A percentile compares a stretch with the other conserved stretches of the same genome.
Conservation (phyloP, 2,113 vertebrate genomes). For the Alligator sinensis region DNA sequence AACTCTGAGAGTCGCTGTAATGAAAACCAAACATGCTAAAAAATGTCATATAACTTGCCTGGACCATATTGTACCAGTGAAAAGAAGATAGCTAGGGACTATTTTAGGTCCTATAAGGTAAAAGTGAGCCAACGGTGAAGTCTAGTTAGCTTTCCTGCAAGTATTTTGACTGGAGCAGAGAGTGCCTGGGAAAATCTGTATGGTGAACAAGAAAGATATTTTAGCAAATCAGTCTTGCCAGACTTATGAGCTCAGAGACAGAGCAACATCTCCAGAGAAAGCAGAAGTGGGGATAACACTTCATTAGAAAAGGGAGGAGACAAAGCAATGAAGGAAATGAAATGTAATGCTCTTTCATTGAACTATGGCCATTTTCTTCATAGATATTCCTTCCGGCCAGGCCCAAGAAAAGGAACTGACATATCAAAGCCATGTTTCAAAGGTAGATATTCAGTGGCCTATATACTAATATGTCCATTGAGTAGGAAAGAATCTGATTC, state of each 20-base stretch:
- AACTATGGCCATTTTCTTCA: background rate
- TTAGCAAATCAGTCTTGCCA: background rate
- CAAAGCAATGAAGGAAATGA: background rate
- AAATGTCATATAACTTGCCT: constrained; percentile 38
- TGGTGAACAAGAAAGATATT: background rate
- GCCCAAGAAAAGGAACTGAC: background rate
- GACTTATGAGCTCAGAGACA: background rate
- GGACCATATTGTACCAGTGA: background rate
- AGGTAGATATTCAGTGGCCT: background rate
- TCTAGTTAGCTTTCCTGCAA: constrained; percentile 5
- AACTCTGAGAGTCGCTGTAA: constrained; percentile 25
- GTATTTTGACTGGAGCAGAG: constrained; percentile 27
- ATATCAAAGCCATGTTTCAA: background rate
- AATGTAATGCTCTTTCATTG: background rate
- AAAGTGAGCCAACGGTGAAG: background rate
- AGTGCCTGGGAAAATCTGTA: background rate
- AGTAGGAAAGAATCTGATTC: background rate
- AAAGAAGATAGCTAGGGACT: constrained; percentile 13
- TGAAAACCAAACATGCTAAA: constrained; percentile 43
- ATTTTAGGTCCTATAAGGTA: constrained; percentile 48
- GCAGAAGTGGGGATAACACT: background rate
- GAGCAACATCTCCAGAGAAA: background rate
- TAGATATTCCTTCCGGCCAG: background rate
- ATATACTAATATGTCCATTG: background rate
- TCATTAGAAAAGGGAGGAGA: background rate